phyloP scores from a whole-genome alignment of 1,140 invertebrate species.

The Neomicropteryx cornuta region DNA sequence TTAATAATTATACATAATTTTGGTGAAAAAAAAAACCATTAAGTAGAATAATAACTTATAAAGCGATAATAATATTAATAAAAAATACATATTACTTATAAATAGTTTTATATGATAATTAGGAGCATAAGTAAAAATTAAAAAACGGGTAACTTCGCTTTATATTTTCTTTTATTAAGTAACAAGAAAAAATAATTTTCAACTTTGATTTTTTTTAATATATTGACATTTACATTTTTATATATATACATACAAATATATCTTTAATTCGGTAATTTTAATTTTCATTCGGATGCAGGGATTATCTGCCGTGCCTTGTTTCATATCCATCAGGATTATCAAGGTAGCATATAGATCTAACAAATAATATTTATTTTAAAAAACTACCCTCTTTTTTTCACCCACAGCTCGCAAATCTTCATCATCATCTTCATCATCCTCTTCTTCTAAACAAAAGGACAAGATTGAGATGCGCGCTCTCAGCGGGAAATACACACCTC shows the following conservation, averaged over 20 bases:
- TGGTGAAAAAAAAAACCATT: no score
- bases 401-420: conserved; percentile 20
- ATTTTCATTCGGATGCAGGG: background rate
- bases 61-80: no score
- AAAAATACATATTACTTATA: no score
- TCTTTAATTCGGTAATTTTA: background rate
- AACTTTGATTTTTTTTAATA: no score
- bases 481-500: conserved; percentile 28
- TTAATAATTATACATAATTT: no score
- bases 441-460: conserved; percentile 27
- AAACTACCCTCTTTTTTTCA: conserved; percentile 1
- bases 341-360: background rate
- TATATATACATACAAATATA: background rate
- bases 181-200: no score
- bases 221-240: background rate
- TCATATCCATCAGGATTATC: background rate
- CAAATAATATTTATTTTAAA: background rate
- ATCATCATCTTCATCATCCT: conserved; percentile 10
- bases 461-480: conserved; percentile 39
- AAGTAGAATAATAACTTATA: no score
- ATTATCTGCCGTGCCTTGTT: background rate
- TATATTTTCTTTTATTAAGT: no score
- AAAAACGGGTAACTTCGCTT: no score
- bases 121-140: no score
- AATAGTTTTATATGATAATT: no score